Evolutionary conservation across 2,888 invertebrate genomes (phyloP), one percentile per base, ranked within the genome.

Genomic region (Eulithis testata): DNA sequence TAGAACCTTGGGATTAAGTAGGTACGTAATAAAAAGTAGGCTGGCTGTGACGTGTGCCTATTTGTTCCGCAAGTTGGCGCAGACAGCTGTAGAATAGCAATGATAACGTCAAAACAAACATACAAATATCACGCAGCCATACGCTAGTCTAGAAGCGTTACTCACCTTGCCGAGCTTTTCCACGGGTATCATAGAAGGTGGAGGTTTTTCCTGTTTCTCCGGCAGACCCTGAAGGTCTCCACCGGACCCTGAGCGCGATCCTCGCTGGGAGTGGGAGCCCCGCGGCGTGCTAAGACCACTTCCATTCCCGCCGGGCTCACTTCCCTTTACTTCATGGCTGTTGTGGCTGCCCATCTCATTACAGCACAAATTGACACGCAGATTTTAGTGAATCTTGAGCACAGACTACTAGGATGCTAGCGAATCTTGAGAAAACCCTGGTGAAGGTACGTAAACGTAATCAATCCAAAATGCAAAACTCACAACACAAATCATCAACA

Each of bases 161-260:
- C 82, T 85, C 85, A 96, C 96, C 94, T 97, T 96, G 69, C 95
- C 95, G 57, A 97, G 91, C 87, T 95, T 96, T 82, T 97, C 97
- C 58, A 97, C 93, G 11, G 97, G 96, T 73, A 96, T 91, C 83
- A 97, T 93, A 61, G 95, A 95, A 37, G 94, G 93, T 66, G 93
- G 93, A 1, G 86, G 76, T 66, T 81, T 79, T 44, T 90, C 90
- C 58, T 75, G 73, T 76, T 94, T 94, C 75, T 95, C 95, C 58
- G 94, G 94, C 59, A 95, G 94, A 62, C 95, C 77, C 94, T 81
- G 95, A 59, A 95, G 93, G 80, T 96, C 96, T 14, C 94, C 94
- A 11, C 95, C 95, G 36, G 96, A 96, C 37, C 95, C 94, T 55
- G 95, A 95, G 66, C 95, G 91, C 31, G 95, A 94, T 73, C 83